Evolutionary conservation across 2,888 invertebrate species (phyloP), one percentile per base, ranked within the genome.

Genomic region (Melanchra persicariae): DNA sequence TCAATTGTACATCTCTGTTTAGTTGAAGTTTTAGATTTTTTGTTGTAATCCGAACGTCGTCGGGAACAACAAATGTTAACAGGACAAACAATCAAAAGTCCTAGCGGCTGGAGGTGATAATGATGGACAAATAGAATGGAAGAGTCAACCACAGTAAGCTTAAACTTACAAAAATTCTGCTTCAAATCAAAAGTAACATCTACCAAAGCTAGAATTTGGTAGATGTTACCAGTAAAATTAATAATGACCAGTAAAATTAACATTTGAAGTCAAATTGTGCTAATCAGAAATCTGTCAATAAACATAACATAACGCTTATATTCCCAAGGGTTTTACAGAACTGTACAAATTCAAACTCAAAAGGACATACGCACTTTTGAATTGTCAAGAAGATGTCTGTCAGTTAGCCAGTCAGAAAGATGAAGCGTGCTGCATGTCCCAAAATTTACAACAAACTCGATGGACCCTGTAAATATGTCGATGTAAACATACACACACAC

Each of bases 1-100:
- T 64, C 54, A 55, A 51, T 70, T 26, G 26, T 24, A 37, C 26
- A 37, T 61, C 62, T 65, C 61, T 67, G 47, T n/a, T n/a, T n/a
- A n/a, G n/a, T 63, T 34, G 2, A 60, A 52, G 24, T 51, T 12
- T 43, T 19, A 37, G 2, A 12, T 73, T 73, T 37, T 58, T 45
- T 51, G 12, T 15, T 37, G 0, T 22, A 17, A 5, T 12, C 7
- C 17, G n/a, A 51, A 43, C 12, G 17, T 58, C 0, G 34, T 59
- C n/a, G 34, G 24, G 17, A 10, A 47, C 0, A 9, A 8, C 0
- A 5, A 22, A 30, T n/a, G 15, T n/a, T 30, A 9, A 58, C 37
- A 40, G 37, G 17, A 24, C 17, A 40, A 58, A 40, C 15, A 37
- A 8, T 37, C 37, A 17, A 58, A 40, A 40, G 1, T 9, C 24